Conservation (phyloP, 2,113 vertebrate genomes). For the Sigmodon hispidus region DNA sequence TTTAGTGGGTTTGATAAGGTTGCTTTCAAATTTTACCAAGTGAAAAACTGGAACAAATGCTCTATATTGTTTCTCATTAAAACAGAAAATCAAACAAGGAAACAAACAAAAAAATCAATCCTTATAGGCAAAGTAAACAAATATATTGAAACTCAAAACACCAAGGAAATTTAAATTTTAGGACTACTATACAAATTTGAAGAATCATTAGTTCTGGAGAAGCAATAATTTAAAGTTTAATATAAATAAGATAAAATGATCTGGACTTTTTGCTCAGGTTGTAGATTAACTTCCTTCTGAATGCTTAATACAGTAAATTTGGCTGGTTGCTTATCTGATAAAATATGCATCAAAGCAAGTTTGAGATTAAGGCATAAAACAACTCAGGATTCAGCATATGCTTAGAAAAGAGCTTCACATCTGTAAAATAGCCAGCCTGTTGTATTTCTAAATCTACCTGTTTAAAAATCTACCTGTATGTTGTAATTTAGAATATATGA, state of each 20-base stretch:
- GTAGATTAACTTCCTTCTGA: conserved; percentile 23
- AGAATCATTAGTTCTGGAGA: not conserved
- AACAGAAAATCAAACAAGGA: not conserved
- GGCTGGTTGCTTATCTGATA: conserved; percentile 63
- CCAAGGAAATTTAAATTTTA: not conserved
- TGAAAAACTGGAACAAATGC: not conserved
- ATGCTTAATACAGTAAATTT: conserved; percentile 31
- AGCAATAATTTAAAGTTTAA: not conserved
- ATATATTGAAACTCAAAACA: not conserved
- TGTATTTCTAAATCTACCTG: conserved; percentile 25
- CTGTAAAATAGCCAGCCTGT: conserved; percentile 48
- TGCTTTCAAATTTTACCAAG: not conserved
- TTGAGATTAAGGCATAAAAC: conserved; percentile 65
- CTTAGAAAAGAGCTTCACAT: conserved; percentile 69
- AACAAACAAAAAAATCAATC: not conserved
- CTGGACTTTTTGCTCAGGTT: conserved; percentile 9
- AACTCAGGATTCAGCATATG: conserved; percentile 46
- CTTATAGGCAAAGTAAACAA: not conserved
- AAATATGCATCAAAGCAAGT: conserved; percentile 62
- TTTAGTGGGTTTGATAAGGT: not conserved
- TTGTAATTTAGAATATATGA: not conserved
- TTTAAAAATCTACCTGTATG: not conserved
- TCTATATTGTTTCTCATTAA: not conserved
- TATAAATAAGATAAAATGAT: not conserved
- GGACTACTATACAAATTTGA: not conserved